Base-by-base conservation (phyloP, 2,113 vertebrate genomes). In the Apus apus region DNA sequence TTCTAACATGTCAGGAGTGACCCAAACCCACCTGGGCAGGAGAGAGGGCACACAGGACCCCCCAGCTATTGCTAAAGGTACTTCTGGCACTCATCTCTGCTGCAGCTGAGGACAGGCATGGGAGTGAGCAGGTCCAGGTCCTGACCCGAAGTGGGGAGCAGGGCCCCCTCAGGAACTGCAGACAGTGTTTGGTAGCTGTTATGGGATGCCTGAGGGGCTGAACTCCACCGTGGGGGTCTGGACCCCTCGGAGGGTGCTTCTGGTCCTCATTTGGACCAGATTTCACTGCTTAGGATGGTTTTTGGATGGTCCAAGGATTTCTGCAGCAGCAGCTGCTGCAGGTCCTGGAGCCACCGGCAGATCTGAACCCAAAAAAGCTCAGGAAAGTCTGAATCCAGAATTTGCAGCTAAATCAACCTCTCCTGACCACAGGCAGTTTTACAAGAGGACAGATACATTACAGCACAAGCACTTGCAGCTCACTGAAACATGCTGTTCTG, bases 1-100 rank as follows among this genome's bases (percentile, higher is more conserved):
- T 32, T 13, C 32, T 29, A 20, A 30, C 30, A 9, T 2, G 6
- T 43, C 60, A 18, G 17, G 45, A 58, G 30, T 0, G 0, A 43
- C 21, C 61, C 67, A 64, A 87, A 60, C 38, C 75, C 40, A 1
- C 16, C 29, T 0, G 9, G 46, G 51, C 8, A 56, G 61, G 21
- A 65, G 38, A 48, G 36, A 10, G 26, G 67, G 57, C 20, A 45
- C 8, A 3, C 2, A 11, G 25, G 18, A 40, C 29, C 8, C 13
- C 38, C 5, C 26, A 36, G 45, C 32, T 67, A 10, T 7, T n/a
- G 61, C 45, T 32, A 2, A 51, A 40, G 32, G 2, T 5, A 51
- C 27, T 56, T 22, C 15, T 29, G 45, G 72, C 72, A 43, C 82
- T 45, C 16, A 4, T 5, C 30, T 16, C 64, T 65, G 58, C 45